These are phyloP conservation scores for Epistrophe grossulariae DNA, from an alignment of 2,888 invertebrate species.

Conservation along the genomic window DNA sequence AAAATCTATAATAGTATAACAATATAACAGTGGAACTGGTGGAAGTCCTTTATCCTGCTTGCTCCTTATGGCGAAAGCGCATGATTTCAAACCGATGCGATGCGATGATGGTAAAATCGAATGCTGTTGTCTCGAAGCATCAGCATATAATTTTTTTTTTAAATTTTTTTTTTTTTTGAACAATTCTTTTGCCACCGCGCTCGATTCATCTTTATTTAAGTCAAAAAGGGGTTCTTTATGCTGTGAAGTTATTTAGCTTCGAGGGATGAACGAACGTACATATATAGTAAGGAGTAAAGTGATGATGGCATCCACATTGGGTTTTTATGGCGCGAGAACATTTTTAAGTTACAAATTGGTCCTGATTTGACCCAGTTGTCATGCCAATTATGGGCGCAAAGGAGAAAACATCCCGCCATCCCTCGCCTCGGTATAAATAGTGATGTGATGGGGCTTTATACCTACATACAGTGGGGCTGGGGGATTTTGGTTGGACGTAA, in stretches of 20 bases:
- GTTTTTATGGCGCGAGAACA: constrained; percentile 43
- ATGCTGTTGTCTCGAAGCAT: constrained; percentile 65
- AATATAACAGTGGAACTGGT: not conserved
- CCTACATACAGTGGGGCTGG: not conserved
- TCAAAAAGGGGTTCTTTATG: constrained; percentile 35
- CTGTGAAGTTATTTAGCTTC: constrained; percentile 55
- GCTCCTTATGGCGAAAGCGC: constrained; percentile 2
- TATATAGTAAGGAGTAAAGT: not conserved
- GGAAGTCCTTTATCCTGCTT: constrained; percentile 11
- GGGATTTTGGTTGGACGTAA: constrained; percentile 8
- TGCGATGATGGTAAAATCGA: constrained; percentile 55
- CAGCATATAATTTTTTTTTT: constrained; percentile 40
- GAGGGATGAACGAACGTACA: constrained; percentile 9
- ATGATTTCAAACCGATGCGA: constrained; percentile 31
- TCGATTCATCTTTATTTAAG: constrained; percentile 28
- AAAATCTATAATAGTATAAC: constrained; percentile 60
- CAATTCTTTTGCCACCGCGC: not conserved
- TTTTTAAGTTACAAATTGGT: constrained; percentile 69
- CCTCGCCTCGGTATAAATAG: constrained; percentile 7
- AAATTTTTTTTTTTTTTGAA: constrained; percentile 5
- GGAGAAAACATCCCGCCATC: constrained; percentile 17
- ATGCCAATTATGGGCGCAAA: constrained; percentile 60
- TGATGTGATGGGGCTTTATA: not conserved
- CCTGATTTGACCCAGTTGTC: constrained; percentile 62
- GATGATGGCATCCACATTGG: constrained; percentile 48